Evolutionary conservation across 1,140 invertebrate genomes (phyloP), one percentile per base, ranked within the genome.

Genomic region (Panagrolaimus sp.): DNA sequence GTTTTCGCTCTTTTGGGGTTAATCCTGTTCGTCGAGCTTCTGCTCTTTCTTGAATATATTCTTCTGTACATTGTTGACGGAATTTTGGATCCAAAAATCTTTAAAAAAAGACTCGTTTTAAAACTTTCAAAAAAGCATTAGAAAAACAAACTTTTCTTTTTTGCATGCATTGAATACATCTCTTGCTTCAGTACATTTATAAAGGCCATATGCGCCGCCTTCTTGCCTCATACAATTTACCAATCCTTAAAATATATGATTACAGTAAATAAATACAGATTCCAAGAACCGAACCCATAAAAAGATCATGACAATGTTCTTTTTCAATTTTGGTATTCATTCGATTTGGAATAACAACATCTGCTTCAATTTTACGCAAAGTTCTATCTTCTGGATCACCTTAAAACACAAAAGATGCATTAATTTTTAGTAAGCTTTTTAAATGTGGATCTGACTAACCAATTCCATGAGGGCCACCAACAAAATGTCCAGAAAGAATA

Each of bases 261-360:
- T 17, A 47, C 24, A 28, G 15, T 70, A 43, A 17, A 45, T 28
- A 63, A 66, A 78, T 17, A 26, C n/a, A 8, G 12, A 7, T 12
- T 32, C 52, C 44, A 75, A 78, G 38, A 62, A 47, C 24, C 52
- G 43, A 38, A 83, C 80, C 65, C 65, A 80, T 8, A 73, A 70
- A 71, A 4, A 43, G 44, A 26, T 68, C 70, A 65, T 71, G 69
- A 43, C 76, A 73, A 43, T 67, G 71, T 9, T 69, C 77, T 63
- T 46, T 64, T 58, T 75, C 73, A 17, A 79, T 75, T 43, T 48
- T 52, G 43, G 74, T 73, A 65, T 78, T 79, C 78, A 80, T 83
- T 65, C 75, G 28, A 32, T 80, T 79, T 15, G 78, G 78, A 65
- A 80, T 82, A 38, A 82, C 62, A 10, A 82, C 73, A 62, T 83